phyloP scores from a whole-genome alignment of 92 coral and sea anemone genomes.

The Muricea muricata region DNA sequence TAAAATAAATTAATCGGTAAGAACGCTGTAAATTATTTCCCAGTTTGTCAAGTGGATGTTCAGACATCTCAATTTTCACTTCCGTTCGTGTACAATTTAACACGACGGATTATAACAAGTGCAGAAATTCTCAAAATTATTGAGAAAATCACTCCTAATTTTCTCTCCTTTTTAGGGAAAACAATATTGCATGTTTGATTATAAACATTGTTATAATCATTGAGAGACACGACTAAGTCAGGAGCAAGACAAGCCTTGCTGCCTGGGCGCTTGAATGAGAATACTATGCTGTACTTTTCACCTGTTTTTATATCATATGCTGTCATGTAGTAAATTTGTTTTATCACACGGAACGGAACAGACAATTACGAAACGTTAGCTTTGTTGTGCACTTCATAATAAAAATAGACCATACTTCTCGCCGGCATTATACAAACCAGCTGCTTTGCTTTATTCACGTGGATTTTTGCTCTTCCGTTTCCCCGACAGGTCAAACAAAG shows the following conservation, averaged over 20 bases:
- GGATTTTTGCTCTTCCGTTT: slow-evolving; percentile 34
- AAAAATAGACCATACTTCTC: slow-evolving; percentile 16
- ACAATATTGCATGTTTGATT: neutral
- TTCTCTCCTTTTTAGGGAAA: neutral
- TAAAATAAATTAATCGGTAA: neutral
- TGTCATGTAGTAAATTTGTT: neutral
- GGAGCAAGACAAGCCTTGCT: neutral
- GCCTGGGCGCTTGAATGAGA: neutral
- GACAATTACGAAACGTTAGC: neutral
- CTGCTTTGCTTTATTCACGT: slow-evolving; percentile 42
- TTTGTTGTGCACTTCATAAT: slow-evolving; percentile 4
- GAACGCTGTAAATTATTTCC: slow-evolving; percentile 14
- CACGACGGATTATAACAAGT: neutral
- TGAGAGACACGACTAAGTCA: neutral
- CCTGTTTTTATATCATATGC: neutral
- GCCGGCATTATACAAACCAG: slow-evolving; percentile 14
- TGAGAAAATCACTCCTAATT: neutral
- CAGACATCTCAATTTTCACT: slow-evolving; percentile 9
- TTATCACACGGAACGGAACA: slow-evolving; percentile 1
- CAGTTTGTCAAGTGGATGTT: slow-evolving; percentile 12
- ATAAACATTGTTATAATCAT: neutral
- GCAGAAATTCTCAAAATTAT: neutral
- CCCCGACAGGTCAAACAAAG: slow-evolving; percentile 23
- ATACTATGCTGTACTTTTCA: neutral
- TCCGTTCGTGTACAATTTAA: slow-evolving; percentile 9